phyloP scores from a whole-genome alignment of 2,797 vertebrate genomes.

The Urophycis tenuis region DNA sequence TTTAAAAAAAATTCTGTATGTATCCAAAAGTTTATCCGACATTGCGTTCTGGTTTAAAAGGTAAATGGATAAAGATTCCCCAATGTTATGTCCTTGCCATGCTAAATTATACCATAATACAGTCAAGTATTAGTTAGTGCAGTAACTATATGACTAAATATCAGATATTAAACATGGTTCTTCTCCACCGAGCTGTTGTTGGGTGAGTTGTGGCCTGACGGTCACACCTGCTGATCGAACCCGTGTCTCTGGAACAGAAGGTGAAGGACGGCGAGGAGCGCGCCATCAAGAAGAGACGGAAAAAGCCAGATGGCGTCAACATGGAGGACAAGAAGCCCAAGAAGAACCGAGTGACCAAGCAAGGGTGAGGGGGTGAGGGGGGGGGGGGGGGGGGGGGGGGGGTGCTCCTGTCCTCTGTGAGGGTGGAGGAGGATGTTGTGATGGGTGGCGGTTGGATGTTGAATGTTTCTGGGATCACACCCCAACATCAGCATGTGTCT shows the following conservation, averaged over 20 bases:
- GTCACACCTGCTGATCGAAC: background rate
- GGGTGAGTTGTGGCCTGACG: background rate
- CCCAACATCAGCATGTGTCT: too few species aligned
- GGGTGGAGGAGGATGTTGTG: background rate
- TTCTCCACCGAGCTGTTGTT: background rate
- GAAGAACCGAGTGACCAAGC: conserved; percentile 85
- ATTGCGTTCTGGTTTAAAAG: background rate
- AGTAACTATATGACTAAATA: background rate
- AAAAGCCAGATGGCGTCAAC: conserved; percentile 83
- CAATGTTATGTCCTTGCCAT: too few species aligned
- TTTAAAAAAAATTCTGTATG: too few species aligned
- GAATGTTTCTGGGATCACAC: background rate
- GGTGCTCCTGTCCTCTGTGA: background rate
- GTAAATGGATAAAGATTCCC: background rate
- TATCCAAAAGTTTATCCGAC: background rate
- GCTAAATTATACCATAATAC: background rate
- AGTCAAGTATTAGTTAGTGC: background rate
- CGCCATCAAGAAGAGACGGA: conserved; percentile 84
- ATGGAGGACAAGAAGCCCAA: conserved; percentile 85
- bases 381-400: background rate
- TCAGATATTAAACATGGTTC: background rate
- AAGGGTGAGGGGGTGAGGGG: conserved; percentile 69
- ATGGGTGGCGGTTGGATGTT: background rate
- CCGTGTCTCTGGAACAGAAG: conserved; percentile 49
- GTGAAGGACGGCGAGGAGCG: conserved; percentile 86